Conservation (phyloP, 2,888 invertebrate species). For the Heliconius charithonia region DNA sequence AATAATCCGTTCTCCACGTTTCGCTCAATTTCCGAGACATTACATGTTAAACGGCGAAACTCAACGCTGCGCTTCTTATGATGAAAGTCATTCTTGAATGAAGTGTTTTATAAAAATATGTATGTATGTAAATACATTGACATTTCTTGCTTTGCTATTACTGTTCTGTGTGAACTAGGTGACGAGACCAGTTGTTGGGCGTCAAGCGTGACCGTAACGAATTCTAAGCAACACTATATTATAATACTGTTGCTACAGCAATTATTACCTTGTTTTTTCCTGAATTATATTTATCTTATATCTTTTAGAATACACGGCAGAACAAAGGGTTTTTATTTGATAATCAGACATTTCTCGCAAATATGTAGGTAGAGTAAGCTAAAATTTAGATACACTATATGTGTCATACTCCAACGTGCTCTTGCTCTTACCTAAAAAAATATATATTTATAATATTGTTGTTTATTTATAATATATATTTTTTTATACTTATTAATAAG, state of each 20-base stretch:
- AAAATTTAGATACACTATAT: too few relatives aligned
- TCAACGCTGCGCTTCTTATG: background rate
- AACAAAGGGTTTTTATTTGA: background rate
- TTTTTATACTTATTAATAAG: too few relatives aligned
- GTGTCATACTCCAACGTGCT: too few relatives aligned
- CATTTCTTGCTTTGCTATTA: background rate
- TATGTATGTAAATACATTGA: background rate
- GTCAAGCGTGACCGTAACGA: constrained; percentile 19
- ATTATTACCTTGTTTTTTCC: background rate
- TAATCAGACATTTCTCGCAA: background rate
- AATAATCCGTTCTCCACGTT: background rate
- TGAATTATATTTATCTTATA: background rate
- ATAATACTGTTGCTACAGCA: constrained; percentile 1
- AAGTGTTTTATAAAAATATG: background rate
- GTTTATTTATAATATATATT: too few relatives aligned
- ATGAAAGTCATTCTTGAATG: background rate
- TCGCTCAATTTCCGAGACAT: background rate
- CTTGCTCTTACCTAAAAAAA: too few relatives aligned
- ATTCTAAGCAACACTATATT: constrained; percentile 9
- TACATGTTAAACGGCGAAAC: background rate
- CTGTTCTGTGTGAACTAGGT: constrained; percentile 16
- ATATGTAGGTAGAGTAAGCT: background rate
- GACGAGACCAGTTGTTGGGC: background rate
- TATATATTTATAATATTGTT: too few relatives aligned
- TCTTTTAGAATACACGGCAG: background rate